Percentiles rank a stretch among this genome's conserved stretches.
Evolutionary conservation across 2,113 vertebrate species (phyloP).

Genomic region (Muntiacus reevesi): DNA sequence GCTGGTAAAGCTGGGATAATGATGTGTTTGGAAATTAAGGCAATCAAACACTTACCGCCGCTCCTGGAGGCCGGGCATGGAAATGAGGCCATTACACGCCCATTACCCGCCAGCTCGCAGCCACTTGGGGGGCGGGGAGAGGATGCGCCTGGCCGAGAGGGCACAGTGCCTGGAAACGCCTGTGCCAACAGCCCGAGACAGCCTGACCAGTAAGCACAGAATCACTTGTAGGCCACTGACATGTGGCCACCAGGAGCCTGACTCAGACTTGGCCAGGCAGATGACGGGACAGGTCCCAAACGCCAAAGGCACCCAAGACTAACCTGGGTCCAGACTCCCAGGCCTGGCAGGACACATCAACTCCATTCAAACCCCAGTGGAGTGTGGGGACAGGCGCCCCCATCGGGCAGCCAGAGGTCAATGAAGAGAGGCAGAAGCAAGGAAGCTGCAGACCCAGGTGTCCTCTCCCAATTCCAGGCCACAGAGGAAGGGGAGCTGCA

Average conservation of each 20-base stretch:
- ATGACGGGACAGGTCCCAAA: background rate
- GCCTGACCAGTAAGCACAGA: constrained; percentile 29
- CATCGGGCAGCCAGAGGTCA: background rate
- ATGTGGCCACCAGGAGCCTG: constrained; percentile 10
- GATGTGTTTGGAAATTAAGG: constrained; percentile 99
- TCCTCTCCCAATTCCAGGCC: background rate
- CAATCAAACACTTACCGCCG: constrained; percentile 99
- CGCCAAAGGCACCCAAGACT: constrained; percentile 8
- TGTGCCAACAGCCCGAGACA: constrained; percentile 40
- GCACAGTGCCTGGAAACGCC: constrained; percentile 51
- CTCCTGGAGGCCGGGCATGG: constrained; percentile 99
- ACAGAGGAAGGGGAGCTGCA: background rate
- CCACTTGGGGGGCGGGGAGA: constrained; percentile 79
- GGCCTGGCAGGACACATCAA: background rate
- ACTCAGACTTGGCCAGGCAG: constrained; percentile 18
- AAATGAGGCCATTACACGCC: constrained; percentile 99
- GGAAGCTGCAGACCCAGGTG: background rate
- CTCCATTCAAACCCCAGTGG: background rate
- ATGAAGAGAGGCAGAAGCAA: background rate
- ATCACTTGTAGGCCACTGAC: background rate
- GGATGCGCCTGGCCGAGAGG: constrained; percentile 65
- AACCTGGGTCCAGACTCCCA: background rate
- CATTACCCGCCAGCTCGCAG: constrained; percentile 97
- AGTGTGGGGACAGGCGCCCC: background rate
- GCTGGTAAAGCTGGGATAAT: constrained; percentile 98